Evolutionary conservation across 2,888 invertebrate genomes (phyloP).

Genomic region (Drosophila helvetica): DNA sequence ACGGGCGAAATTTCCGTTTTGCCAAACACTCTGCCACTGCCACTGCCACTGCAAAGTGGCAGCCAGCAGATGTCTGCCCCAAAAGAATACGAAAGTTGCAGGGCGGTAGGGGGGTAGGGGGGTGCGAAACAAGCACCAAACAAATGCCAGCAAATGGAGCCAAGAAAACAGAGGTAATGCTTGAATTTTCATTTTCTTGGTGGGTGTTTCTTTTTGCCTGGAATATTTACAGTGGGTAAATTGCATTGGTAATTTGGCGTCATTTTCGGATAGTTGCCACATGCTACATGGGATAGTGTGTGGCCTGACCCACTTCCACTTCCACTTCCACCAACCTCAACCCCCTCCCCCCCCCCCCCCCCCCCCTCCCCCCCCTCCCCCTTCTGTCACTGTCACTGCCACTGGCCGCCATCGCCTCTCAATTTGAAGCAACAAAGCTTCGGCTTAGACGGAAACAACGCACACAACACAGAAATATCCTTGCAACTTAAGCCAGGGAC

Average conservation of each 20-base stretch:
- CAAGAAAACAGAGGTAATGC: constrained; percentile 47
- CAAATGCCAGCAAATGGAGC: constrained; percentile 61
- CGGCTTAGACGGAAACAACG: constrained; percentile 50
- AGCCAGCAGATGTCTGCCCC: constrained; percentile 56
- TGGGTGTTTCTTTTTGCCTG: constrained; percentile 9
- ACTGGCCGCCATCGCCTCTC: constrained; percentile 13
- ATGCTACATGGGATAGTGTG: neutral
- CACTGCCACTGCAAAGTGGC: constrained; percentile 29
- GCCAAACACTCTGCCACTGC: constrained; percentile 24
- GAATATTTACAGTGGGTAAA: constrained; percentile 66
- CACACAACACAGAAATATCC: constrained; percentile 51
- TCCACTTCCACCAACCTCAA: no score
- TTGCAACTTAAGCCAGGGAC: constrained; percentile 49
- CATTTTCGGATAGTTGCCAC: constrained; percentile 76
- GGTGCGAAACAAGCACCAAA: constrained; percentile 44
- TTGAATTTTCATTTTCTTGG: constrained; percentile 70
- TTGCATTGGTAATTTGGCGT: constrained; percentile 76
- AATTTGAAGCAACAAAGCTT: constrained; percentile 71
- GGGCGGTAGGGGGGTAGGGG: neutral
- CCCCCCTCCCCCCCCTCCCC: no score
- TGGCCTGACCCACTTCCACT: neutral
- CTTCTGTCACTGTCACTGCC: constrained; percentile 16
- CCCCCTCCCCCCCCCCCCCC: no score
- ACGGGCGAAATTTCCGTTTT: constrained; percentile 26
- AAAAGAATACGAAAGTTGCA: constrained; percentile 23